These are phyloP conservation scores for Mythimna pallens DNA, from an alignment of 2,888 invertebrate genomes.

Conservation along the genomic window DNA sequence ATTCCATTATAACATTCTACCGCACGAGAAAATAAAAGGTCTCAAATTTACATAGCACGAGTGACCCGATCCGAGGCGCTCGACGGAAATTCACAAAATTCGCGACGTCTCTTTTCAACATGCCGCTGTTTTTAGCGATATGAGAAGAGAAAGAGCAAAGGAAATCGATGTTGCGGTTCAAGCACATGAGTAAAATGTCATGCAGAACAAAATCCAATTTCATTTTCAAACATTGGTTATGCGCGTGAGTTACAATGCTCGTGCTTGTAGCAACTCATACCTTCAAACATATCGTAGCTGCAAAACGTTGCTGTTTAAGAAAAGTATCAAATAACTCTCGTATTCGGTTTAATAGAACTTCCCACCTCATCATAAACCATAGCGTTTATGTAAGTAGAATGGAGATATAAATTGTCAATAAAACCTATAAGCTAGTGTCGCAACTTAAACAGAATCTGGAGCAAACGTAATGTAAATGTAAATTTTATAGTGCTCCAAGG, in stretches of 20 bases:
- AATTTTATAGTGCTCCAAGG: slow-evolving; percentile 78
- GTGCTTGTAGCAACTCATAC: slow-evolving; percentile 73
- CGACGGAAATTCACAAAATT: slow-evolving; percentile 72
- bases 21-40: slow-evolving; percentile 82
- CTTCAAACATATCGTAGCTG: slow-evolving; percentile 39
- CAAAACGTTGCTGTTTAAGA: slow-evolving; percentile 46
- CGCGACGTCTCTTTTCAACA: slow-evolving; percentile 77
- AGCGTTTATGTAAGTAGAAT: slow-evolving; percentile 65
- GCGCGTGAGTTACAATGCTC: slow-evolving; percentile 82
- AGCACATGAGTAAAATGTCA: slow-evolving; percentile 81
- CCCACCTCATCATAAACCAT: slow-evolving; percentile 68
- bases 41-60: slow-evolving; percentile 84
- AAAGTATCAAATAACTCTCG: slow-evolving; percentile 52
- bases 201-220: slow-evolving; percentile 84
- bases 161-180: slow-evolving; percentile 76
- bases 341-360: slow-evolving; percentile 50
- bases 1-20: slow-evolving; percentile 81
- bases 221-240: slow-evolving; percentile 79
- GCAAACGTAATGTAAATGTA: slow-evolving; percentile 83
- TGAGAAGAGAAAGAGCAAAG: slow-evolving; percentile 73
- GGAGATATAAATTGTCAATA: slow-evolving; percentile 78
- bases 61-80: slow-evolving; percentile 72
- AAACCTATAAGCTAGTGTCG: slow-evolving; percentile 77
- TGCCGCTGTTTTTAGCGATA: slow-evolving; percentile 61
- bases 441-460: slow-evolving; percentile 80